phyloP scores from a whole-genome alignment of 92 coral and sea anemone species.

The Parazoanthus darwini region DNA sequence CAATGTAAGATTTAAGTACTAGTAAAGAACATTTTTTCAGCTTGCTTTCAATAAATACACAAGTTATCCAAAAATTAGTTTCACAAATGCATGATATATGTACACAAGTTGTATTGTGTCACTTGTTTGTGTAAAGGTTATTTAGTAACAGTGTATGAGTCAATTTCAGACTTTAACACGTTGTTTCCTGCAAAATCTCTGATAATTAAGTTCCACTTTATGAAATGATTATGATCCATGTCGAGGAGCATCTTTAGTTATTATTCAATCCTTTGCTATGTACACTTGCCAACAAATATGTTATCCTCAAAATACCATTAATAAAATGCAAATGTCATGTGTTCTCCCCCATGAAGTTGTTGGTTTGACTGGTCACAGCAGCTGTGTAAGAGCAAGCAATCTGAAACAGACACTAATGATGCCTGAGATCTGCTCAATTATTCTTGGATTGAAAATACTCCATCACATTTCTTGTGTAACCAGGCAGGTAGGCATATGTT shows the following conservation, averaged over 20 bases:
- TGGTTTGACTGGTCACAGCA: neutral
- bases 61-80: too few species aligned
- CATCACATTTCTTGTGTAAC: conserved; percentile 74
- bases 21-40: too few species aligned
- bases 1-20: too few species aligned
- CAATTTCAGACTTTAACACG: too few species aligned
- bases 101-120: too few species aligned
- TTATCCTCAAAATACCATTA: neutral
- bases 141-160: too few species aligned
- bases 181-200: too few species aligned
- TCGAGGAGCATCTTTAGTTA: neutral
- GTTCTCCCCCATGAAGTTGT: neutral
- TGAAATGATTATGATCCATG: too few species aligned
- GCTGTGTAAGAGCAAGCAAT: neutral
- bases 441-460: conserved; percentile 50
- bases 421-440: neutral
- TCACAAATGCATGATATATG: too few species aligned
- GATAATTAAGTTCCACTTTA: too few species aligned
- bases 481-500: conserved; percentile 91
- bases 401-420: neutral
- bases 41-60: too few species aligned
- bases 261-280: neutral
- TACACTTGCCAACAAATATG: neutral
- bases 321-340: neutral
- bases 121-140: too few species aligned